A percentile compares a stretch with the other conserved stretches of the same genome.
phyloP scores from a whole-genome alignment of 2,888 invertebrate species.

The Tillus elongatus region DNA sequence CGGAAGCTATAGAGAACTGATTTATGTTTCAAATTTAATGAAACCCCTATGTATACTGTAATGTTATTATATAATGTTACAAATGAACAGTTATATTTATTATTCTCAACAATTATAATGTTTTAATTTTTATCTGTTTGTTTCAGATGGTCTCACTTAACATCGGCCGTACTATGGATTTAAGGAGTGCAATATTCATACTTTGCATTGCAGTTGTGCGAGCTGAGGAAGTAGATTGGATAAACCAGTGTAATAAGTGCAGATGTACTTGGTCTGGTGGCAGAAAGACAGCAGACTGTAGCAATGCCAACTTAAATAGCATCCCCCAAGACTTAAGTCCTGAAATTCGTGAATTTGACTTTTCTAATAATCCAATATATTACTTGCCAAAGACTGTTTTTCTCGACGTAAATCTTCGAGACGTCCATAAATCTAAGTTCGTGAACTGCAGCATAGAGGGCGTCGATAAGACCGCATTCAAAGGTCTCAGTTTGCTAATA shows the following conservation, averaged over 20 bases:
- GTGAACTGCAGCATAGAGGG: slow-evolving; percentile 63
- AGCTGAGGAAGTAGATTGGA: slow-evolving; percentile 52
- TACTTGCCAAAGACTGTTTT: slow-evolving; percentile 61
- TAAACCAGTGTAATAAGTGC: slow-evolving; percentile 50
- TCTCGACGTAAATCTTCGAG: slow-evolving; percentile 57
- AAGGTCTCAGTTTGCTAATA: slow-evolving; percentile 65
- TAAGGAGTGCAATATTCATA: too few relatives aligned
- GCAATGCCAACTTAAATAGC: slow-evolving; percentile 44
- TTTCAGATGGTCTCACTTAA: too few relatives aligned
- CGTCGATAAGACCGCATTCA: slow-evolving; percentile 67
- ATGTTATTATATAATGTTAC: too few relatives aligned
- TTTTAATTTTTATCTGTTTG: too few relatives aligned
- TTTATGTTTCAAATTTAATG: too few relatives aligned
- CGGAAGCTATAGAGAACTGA: too few relatives aligned
- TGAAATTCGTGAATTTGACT: slow-evolving; percentile 63
- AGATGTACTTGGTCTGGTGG: slow-evolving; percentile 81
- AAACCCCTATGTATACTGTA: too few relatives aligned
- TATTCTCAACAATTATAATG: too few relatives aligned
- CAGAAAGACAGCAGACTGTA: slow-evolving; percentile 76
- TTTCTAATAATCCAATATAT: slow-evolving; percentile 60
- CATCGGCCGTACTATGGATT: too few relatives aligned
- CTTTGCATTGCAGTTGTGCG: neutral
- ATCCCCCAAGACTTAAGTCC: slow-evolving; percentile 66
- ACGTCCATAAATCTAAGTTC: slow-evolving; percentile 72
- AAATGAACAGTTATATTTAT: too few relatives aligned